Evolutionary conservation across 2,113 vertebrate genomes (phyloP).

Genomic region (Herpailurus yagouaroundi): DNA sequence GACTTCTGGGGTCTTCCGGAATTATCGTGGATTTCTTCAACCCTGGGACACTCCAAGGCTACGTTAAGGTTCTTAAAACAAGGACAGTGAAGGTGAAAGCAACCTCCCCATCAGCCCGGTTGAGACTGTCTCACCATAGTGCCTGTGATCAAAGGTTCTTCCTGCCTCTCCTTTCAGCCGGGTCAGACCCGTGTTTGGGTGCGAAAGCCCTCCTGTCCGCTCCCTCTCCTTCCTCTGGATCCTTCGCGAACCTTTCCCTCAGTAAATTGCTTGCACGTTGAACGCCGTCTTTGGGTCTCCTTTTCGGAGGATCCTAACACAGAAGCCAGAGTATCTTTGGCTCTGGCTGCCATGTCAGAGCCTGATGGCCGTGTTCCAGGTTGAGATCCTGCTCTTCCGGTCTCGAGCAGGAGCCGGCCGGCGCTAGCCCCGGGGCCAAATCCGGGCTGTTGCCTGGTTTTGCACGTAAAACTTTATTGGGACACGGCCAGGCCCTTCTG

Average conservation of each 20-base stretch:
- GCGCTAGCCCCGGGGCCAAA: background rate
- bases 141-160: background rate
- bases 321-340: background rate
- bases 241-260: background rate
- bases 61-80: background rate
- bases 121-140: background rate
- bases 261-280: background rate
- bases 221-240: background rate
- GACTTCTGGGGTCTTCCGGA: background rate
- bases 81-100: background rate
- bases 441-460: background rate
- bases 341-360: background rate
- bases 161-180: background rate
- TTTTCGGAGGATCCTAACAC: background rate
- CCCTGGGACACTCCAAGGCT: background rate
- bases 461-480: background rate
- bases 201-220: background rate
- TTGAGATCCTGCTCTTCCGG: background rate
- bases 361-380: background rate
- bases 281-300: background rate
- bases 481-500: background rate
- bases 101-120: background rate
- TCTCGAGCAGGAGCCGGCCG: background rate
- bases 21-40: background rate
- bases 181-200: background rate